A percentile compares a stretch with the other conserved stretches of the same genome.
Evolutionary conservation across 2,888 invertebrate genomes (phyloP).

Genomic region (Mellilla xanthometata): DNA sequence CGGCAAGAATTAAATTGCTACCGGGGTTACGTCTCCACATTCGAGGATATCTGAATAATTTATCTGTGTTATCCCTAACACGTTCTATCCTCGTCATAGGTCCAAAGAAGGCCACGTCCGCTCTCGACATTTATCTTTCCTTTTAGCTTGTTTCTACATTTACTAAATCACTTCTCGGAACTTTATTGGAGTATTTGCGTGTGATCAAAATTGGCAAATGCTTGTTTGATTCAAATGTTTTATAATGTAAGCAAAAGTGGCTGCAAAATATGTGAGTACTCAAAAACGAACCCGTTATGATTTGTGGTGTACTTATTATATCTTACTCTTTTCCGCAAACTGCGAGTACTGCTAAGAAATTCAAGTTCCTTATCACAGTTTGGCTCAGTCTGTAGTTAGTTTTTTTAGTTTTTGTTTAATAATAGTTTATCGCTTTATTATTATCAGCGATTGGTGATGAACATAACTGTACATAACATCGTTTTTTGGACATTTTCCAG

Average conservation of each 20-base stretch:
- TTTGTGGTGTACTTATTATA: constrained; percentile 27
- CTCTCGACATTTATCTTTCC: constrained; percentile 36
- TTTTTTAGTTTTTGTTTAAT: constrained; percentile 34
- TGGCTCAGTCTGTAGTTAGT: too few species aligned
- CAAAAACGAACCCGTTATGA: constrained; percentile 41
- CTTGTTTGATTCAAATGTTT: constrained; percentile 18
- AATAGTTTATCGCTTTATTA: constrained; percentile 33
- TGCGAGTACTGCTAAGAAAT: constrained; percentile 9
- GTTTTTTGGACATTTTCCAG: constrained; percentile 46
- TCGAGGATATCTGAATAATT: constrained; percentile 31
- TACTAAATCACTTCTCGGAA: constrained; percentile 18
- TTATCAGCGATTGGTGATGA: too few species aligned
- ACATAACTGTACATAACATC: too few species aligned
- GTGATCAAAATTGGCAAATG: constrained; percentile 12
- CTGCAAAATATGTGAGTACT: constrained; percentile 43
- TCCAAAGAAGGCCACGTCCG: constrained; percentile 33
- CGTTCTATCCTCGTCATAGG: constrained; percentile 30
- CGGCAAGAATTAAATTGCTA: constrained; percentile 18
- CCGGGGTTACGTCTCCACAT: constrained; percentile 12
- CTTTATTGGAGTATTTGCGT: constrained; percentile 20
- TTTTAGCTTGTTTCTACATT: constrained; percentile 23
- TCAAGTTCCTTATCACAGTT: too few species aligned
- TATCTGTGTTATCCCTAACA: constrained; percentile 33
- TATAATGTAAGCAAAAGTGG: constrained; percentile 16
- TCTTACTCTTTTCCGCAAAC: constrained; percentile 36